Evolutionary conservation across 2,888 invertebrate genomes (phyloP), one percentile per base, ranked within the genome.

Genomic region (Chrysolina oricalcia): DNA sequence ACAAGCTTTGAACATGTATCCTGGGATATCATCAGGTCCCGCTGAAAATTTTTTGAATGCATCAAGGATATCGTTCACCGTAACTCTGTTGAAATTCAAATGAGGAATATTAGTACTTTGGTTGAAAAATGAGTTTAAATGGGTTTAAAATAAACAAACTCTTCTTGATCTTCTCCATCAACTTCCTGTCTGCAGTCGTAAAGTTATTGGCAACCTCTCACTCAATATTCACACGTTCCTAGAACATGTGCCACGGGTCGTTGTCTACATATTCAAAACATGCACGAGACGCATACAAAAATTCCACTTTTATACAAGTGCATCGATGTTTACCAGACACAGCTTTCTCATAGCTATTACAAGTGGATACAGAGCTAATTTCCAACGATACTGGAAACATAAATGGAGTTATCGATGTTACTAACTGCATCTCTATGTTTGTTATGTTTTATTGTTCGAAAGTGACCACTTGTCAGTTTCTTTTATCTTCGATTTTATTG

Each of bases 281-380:
- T 53, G 53, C 41, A 68, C 41, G 53, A 40, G 23, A 19, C 13
- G 68, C 68, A 68, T 68, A 68, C 56, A 40, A 35, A 68, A 68
- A 53, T 19, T 19, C 17, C 2, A 48, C 21, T 68, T 53, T 19
- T 10, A 50, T 46, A 50, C 67, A 35, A 17, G 13, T 50, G 5
- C 17, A n/a, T 59, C 10, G 59, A 13, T 59, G 5, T n/a, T 9
- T 9, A 35, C 15, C 10, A 27, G 35, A 9, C 8, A 35, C 59
- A 15, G n/a, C 27, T 59, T 59, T 59, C 59, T 0, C 35, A 35
- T 59, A 27, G 6, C 15, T 2, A 13, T 4, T 27, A 23, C 8
- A 0, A 59, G 10, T 35, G 1, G 27, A 27, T 21, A 3, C 21
- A 13, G n/a, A 27, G 15, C 23, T 15, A n/a, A 27, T 59, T 59